phyloP scores from a whole-genome alignment of 2,113 vertebrate species.

The Shinisaurus crocodilurus region DNA sequence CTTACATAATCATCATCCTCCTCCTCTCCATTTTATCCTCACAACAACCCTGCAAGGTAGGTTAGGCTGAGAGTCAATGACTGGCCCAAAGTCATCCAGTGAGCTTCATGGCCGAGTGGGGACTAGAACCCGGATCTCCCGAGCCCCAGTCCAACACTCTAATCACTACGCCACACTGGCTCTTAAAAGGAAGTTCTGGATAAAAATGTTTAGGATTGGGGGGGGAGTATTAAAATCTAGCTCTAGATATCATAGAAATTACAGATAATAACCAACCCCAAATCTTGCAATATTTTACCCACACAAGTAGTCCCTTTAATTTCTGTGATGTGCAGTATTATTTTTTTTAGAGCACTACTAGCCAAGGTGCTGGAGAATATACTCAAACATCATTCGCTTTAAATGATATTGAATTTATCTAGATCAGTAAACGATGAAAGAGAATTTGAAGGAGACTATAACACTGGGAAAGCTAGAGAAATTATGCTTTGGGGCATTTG shows the following conservation, averaged over 20 bases:
- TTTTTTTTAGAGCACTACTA: neutral
- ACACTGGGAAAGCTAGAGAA: slow-evolving; percentile 42
- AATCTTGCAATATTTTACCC: neutral
- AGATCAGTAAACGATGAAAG: slow-evolving; percentile 43
- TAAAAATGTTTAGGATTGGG: neutral
- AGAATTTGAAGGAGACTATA: slow-evolving; percentile 35
- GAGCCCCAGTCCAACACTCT: too few relatives aligned
- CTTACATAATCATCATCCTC: too few relatives aligned
- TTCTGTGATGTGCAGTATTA: neutral
- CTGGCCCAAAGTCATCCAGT: too few relatives aligned
- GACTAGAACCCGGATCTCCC: too few relatives aligned
- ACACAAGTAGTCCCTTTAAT: neutral
- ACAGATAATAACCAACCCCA: neutral
- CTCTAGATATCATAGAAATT: too few relatives aligned
- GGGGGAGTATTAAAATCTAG: neutral
- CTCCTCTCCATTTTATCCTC: too few relatives aligned
- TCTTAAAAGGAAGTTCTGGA: neutral
- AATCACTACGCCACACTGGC: too few relatives aligned
- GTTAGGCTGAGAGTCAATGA: too few relatives aligned
- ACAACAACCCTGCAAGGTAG: too few relatives aligned
- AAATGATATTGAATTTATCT: slow-evolving; percentile 53
- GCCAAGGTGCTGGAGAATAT: neutral
- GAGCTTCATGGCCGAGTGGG: too few relatives aligned
- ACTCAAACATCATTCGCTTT: slow-evolving; percentile 22
- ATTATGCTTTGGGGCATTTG: slow-evolving; percentile 17